Percentiles rank a stretch among this genome's conserved stretches.
These are phyloP conservation scores for Noctua comes DNA, from an alignment of 2,888 invertebrate species.

Conservation along the genomic window DNA sequence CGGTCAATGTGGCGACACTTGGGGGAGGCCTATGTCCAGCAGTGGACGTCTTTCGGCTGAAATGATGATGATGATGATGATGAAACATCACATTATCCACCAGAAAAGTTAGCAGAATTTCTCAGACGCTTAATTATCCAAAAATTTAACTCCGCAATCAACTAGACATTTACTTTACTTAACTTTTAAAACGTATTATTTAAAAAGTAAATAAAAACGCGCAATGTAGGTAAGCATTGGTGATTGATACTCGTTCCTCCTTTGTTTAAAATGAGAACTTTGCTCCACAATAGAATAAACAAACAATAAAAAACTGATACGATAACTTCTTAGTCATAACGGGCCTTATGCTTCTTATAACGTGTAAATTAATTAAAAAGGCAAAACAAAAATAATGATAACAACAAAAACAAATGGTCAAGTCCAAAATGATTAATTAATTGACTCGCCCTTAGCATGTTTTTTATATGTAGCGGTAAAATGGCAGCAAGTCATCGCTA, in stretches of 20 bases:
- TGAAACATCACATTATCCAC: background rate
- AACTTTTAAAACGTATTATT: background rate
- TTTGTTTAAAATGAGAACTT: slow-evolving; percentile 9
- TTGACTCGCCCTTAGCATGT: too few relatives aligned
- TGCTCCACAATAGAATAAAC: background rate
- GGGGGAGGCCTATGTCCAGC: too few relatives aligned
- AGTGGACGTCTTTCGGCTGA: too few relatives aligned
- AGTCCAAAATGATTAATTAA: too few relatives aligned
- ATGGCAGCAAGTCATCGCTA: too few relatives aligned
- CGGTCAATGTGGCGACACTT: too few relatives aligned
- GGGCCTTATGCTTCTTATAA: background rate
- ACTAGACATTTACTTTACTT: background rate
- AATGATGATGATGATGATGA: too few relatives aligned
- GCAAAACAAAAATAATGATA: too few relatives aligned
- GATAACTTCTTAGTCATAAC: slow-evolving; percentile 11
- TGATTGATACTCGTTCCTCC: background rate
- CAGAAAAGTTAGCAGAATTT: background rate
- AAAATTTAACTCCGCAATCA: background rate
- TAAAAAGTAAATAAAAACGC: background rate
- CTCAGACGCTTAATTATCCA: background rate
- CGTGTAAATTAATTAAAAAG: too few relatives aligned
- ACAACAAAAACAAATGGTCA: too few relatives aligned
- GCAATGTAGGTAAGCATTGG: background rate
- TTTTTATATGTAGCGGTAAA: too few relatives aligned
- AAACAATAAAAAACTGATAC: slow-evolving; percentile 5